Evolutionary conservation across 2,797 vertebrate genomes (phyloP), one percentile per base, ranked within the genome.

Genomic region (Muraenolepis orangiensis): DNA sequence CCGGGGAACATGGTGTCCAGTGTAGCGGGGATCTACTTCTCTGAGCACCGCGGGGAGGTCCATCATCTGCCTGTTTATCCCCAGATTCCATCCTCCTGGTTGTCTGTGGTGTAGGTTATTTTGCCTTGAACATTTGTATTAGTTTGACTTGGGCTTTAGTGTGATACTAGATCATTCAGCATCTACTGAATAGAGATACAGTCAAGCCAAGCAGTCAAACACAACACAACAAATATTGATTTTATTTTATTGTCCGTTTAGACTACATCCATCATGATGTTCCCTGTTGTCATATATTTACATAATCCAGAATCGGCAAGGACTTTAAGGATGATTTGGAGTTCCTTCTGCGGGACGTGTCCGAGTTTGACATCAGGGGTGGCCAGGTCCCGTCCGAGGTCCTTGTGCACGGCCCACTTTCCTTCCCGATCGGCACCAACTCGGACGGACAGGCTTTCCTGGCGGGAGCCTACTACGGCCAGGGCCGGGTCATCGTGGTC

Each of bases 1-100:
- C 89, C 89, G 0, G 95, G 94, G 12, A 96, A 96, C 76, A 91
- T 89, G 75, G 88, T 95, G 42, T 91, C 88, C 32, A 90, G 93
- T 12, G 91, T 95, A 73, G 90, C 94, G 0, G 95, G 95, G 1
- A 91, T 96, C 46, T 95, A 94, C 82, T 93, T 96, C 76, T 93
- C 94, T 0, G 75, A 91, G 26, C 85, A 76, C 71, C 1, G 0
- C 0, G 92, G 78, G 4, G 76, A 84, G 3, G 34, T 0, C 13
- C 88, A 87, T 26, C 57, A 6, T 8, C 80, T 93, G 69, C 84
- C 91, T 3, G 85, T 96, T 69, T 91, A 91, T 66, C 89, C 84
- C 29, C 74, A 91, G 70, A 91, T 95, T 40, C 94, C 95, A 4
- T 84, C 88, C 1, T 94, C 91, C 74, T 95, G 94, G 84, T 91